Base-by-base conservation (phyloP, 2,113 vertebrate species). In the Ciconia maguari region DNA sequence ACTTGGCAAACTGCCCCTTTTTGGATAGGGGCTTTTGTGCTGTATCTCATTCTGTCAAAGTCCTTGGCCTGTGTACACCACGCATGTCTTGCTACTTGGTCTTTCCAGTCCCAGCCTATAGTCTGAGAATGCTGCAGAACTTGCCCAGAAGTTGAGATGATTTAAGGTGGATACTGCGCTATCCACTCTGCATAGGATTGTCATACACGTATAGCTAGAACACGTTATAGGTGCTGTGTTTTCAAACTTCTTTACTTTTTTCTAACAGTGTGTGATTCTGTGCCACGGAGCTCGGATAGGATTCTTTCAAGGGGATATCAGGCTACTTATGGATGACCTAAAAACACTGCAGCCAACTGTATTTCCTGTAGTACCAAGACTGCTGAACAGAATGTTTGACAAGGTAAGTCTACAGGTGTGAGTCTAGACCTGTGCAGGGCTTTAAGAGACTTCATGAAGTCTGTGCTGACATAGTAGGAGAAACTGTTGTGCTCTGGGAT, bases 331-430 rank as follows among this genome's bases (percentile, higher is more conserved):
- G 99, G 99, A 99, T 79, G 99, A 99, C 93, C 97, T 99, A 90
- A 99, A 99, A 98, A 97, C 96, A 3, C 98, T 99, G 77, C 98
- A 98, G 66, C 99, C 99, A 48, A 99, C 99, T 3, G 29, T 99
- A 55, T 99, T 99, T 74, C 99, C 99, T 11, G 99, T 99, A 46
- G 99, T 99, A 51, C 99, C 99, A 6, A 98, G 99, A 46, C 97
- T 99, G 55, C 97, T 99, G 90, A 99, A 99, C 97, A 99, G 99
- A 86, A 99, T 99, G 99, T 99, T 99, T 94, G 99, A 99, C 90
- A 99, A 98, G 98, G 99, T 99, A 97, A 98, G 98, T 96, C 44
- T 34, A 10, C 17, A 82, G 55, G 20, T 32, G 12, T 60, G 29
- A 71, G n/a, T 48, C 51, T 38, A 66, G 60, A 55, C 14, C 30